These are phyloP conservation scores for Oreohelix idahoensis DNA, from an alignment of 1,140 invertebrate genomes.

Conservation along the genomic window DNA sequence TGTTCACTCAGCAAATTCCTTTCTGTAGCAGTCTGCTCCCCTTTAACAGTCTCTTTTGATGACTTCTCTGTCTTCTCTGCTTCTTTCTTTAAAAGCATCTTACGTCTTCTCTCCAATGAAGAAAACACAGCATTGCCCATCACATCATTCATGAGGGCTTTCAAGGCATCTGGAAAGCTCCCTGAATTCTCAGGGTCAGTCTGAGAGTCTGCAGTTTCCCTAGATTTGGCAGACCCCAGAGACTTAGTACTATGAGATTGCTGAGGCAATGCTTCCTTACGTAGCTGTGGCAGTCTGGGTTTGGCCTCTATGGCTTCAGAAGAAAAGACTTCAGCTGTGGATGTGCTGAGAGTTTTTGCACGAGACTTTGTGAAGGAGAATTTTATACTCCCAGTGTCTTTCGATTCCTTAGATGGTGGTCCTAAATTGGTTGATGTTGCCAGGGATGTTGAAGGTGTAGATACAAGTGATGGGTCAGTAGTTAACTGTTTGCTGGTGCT, in stretches of 20 bases:
- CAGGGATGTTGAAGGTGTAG: constrained; percentile 15
- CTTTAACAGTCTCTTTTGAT: not conserved
- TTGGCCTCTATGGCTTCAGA: not conserved
- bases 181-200: constrained; percentile 44
- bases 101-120: constrained; percentile 35
- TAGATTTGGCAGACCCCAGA: not conserved
- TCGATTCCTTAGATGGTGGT: not conserved
- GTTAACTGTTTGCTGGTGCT: not conserved
- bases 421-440: not conserved
- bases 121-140: constrained; percentile 45
- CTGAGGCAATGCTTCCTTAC: not conserved
- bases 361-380: constrained; percentile 20
- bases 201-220: constrained; percentile 35
- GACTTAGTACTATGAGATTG: not conserved
- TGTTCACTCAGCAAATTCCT: constrained; percentile 41
- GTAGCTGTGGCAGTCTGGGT: not conserved
- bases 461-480: not conserved
- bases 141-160: constrained; percentile 46
- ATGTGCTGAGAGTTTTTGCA: constrained; percentile 9
- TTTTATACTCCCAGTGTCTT: not conserved
- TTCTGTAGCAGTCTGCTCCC: not conserved
- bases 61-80: constrained; percentile 33
- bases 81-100: constrained; percentile 41
- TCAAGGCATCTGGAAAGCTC: constrained; percentile 43
- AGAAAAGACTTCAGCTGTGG: constrained; percentile 1